Evolutionary conservation across 2,113 vertebrate species (phyloP).

Genomic region (Acrocephalus arundinaceus): DNA sequence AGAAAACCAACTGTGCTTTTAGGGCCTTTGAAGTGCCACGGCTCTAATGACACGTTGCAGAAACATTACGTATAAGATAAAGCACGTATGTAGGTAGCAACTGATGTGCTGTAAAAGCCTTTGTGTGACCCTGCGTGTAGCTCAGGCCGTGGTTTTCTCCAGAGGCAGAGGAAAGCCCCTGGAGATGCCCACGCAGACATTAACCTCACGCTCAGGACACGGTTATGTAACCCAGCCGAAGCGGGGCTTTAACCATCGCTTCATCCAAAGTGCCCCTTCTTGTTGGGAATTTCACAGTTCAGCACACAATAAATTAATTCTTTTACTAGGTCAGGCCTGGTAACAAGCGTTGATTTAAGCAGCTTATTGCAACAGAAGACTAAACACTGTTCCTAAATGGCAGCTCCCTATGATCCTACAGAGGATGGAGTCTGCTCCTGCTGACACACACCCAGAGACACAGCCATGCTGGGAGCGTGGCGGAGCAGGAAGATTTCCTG

Average conservation of each 20-base stretch:
- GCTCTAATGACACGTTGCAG: neutral
- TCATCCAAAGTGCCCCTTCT: neutral
- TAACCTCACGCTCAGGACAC: neutral
- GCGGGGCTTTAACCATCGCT: neutral
- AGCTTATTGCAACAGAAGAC: neutral
- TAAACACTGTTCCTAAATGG: neutral
- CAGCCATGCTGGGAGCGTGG: neutral
- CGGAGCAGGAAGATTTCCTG: neutral
- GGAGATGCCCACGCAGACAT: rapidly evolving
- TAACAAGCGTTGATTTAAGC: slow-evolving; percentile 28
- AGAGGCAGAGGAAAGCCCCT: neutral
- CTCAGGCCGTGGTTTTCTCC: neutral
- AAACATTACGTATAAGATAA: neutral
- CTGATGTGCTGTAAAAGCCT: neutral
- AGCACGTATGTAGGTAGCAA: neutral
- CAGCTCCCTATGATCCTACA: neutral
- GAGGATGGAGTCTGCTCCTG: neutral
- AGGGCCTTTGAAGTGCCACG: neutral
- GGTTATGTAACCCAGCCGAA: neutral
- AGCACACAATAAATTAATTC: neutral
- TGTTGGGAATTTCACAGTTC: neutral
- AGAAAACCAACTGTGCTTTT: neutral
- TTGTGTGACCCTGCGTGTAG: neutral
- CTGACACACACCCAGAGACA: neutral
- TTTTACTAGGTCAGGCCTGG: slow-evolving; percentile 23